Evolutionary conservation across 2,888 invertebrate genomes (phyloP).

Genomic region (Neoscelio sp.): DNA sequence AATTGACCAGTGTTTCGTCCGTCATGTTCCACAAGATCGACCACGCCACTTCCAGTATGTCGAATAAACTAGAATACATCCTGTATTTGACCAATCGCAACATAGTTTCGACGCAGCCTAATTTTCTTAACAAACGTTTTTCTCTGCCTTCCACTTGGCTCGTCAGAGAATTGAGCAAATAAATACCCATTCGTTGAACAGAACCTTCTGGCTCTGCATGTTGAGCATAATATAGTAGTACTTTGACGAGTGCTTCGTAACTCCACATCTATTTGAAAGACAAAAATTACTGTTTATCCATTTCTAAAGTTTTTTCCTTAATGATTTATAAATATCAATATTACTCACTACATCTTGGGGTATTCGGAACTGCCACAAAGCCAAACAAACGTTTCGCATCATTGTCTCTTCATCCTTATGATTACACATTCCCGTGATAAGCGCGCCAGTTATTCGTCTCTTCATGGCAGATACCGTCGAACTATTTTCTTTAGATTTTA

Average conservation of each 20-base stretch:
- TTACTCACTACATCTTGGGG: constrained; percentile 95
- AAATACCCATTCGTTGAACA: constrained; percentile 97
- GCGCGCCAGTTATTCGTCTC: constrained; percentile 90
- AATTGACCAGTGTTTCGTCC: constrained; percentile 98
- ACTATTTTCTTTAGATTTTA: constrained; percentile 92
- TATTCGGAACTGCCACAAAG: constrained; percentile 97
- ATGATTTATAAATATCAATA: constrained; percentile 9
- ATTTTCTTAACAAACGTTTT: constrained; percentile 94
- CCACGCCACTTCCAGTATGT: constrained; percentile 99
- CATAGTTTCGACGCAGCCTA: constrained; percentile 95
- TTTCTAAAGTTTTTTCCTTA: no score
- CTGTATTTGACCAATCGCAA: constrained; percentile 93
- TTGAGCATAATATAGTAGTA: constrained; percentile 92
- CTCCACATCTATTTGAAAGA: constrained; percentile 90
- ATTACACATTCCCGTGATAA: constrained; percentile 95
- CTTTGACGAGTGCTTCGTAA: constrained; percentile 93
- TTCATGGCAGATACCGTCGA: constrained; percentile 90
- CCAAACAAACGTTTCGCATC: constrained; percentile 98
- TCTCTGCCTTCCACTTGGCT: constrained; percentile 98
- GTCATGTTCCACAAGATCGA: constrained; percentile 99
- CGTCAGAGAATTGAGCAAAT: constrained; percentile 96
- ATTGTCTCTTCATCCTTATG: constrained; percentile 95
- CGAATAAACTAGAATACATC: constrained; percentile 90
- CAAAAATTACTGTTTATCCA: neutral
- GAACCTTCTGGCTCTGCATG: constrained; percentile 94